Base-by-base conservation (phyloP, 2,797 vertebrate genomes). In the Sarcophilus harrisii region DNA sequence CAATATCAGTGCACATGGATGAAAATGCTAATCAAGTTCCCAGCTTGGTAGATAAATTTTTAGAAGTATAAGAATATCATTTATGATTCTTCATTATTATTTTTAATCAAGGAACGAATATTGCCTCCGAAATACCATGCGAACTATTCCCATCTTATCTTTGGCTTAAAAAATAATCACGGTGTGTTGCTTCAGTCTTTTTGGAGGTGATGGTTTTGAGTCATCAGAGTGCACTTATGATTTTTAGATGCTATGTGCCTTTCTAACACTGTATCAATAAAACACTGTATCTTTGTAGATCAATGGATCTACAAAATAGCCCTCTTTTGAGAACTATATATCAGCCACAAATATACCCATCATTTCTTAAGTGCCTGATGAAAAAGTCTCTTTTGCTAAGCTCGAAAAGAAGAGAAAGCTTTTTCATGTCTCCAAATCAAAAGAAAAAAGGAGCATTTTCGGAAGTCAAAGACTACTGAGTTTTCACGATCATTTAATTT, bases 11-110 rank as follows among this genome's bases (percentile, higher is more conserved):
- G 93, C 81, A 94, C 54, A 96, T 27, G 96, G 98, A 98, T 97
- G 16, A 93, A 98, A 97, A 97, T 97, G 97, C 94, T 97, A 97
- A 97, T 97, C 97, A 97, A 95, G 96, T 96, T 95, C 96, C 90
- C 95, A 1, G 94, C 97, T 97, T 98, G 96, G 92, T 96, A 95
- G 94, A 87, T 73, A 97, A 95, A 91, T n/a, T 90, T 97, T 96
- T 96, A 58, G 96, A 96, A 93, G 90, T 96, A 97, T 94, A 97
- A 94, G 96, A 95, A 57, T 91, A 96, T 60, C 97, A 96, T 91
- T 95, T 93, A 96, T 93, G 96, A 95, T 97, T 97, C 90, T 89
- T 27, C 52, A 81, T 97, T 96, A 94, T 95, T 81, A 73, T 95
- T 49, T 87, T 49, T 49, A 96, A 96, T 97, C 94, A 57, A 97